Evolutionary conservation across 2,797 vertebrate genomes (phyloP).

Genomic region (Catostomus latipinnis): DNA sequence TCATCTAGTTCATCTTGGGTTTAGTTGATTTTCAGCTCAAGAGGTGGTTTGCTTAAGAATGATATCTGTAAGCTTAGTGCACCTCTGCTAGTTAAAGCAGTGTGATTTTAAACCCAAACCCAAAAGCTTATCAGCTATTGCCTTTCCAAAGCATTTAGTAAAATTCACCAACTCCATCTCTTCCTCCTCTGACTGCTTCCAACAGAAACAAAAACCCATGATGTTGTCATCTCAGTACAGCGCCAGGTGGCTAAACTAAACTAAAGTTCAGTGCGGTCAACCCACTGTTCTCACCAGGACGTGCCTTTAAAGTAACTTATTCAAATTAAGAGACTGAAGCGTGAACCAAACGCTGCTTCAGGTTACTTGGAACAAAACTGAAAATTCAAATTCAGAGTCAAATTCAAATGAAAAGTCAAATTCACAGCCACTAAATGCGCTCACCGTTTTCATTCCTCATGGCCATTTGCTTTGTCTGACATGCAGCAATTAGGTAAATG

Average conservation of each 20-base stretch:
- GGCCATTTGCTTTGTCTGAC: slow-evolving; percentile 25
- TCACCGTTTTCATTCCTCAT: slow-evolving; percentile 35
- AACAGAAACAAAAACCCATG: slow-evolving; percentile 78
- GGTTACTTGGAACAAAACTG: slow-evolving; percentile 41
- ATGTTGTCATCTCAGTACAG: slow-evolving; percentile 66
- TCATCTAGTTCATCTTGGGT: slow-evolving; percentile 28
- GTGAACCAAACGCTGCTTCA: slow-evolving; percentile 27
- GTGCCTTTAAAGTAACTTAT: slow-evolving; percentile 34
- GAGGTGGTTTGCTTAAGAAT: slow-evolving; percentile 46
- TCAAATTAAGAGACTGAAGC: slow-evolving; percentile 45
- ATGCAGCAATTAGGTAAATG: slow-evolving; percentile 34
- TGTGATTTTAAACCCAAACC: slow-evolving; percentile 52
- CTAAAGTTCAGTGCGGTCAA: slow-evolving; percentile 2
- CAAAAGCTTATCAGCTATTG: slow-evolving; percentile 60
- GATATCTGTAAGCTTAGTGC: slow-evolving; percentile 53
- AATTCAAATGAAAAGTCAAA: slow-evolving; percentile 52
- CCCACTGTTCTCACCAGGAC: neutral
- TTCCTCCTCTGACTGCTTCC: slow-evolving; percentile 97
- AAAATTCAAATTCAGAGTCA: slow-evolving; percentile 51
- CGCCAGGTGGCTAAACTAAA: slow-evolving; percentile 52
- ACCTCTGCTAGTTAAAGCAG: slow-evolving; percentile 13
- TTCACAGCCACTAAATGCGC: slow-evolving; percentile 19
- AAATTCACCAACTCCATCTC: slow-evolving; percentile 99
- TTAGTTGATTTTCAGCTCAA: slow-evolving; percentile 60
- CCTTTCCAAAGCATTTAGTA: slow-evolving; percentile 71